Conservation (phyloP, 2,888 invertebrate species). For the Drosophila monieri region DNA sequence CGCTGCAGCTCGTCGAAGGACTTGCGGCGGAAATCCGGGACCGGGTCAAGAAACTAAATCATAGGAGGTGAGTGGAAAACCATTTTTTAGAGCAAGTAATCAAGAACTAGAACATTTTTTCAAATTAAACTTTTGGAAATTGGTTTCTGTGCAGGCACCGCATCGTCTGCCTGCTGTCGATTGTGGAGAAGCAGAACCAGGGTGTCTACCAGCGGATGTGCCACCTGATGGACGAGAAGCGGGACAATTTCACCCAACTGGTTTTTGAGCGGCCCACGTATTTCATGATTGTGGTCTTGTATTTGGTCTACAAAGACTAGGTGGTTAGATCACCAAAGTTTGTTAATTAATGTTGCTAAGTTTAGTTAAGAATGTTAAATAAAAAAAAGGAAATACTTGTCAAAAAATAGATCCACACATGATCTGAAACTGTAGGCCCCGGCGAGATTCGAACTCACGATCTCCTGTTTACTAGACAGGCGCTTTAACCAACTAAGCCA, state of each 20-base stretch:
- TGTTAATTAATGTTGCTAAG: slow-evolving; percentile 24
- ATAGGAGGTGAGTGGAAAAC: slow-evolving; percentile 72
- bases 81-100: neutral
- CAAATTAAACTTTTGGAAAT: neutral
- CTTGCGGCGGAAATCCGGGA: slow-evolving; percentile 81
- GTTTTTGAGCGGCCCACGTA: slow-evolving; percentile 82
- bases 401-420: neutral
- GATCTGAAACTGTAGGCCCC: slow-evolving; percentile 68
- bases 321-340: neutral
- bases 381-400: slow-evolving; percentile 6
- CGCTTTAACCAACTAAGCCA: slow-evolving; percentile 84
- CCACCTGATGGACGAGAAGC: slow-evolving; percentile 81
- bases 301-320: slow-evolving; percentile 82
- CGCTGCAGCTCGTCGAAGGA: slow-evolving; percentile 80
- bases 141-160: slow-evolving; percentile 74
- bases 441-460: slow-evolving; percentile 83
- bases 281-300: slow-evolving; percentile 81
- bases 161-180: slow-evolving; percentile 82
- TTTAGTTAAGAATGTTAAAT: slow-evolving; percentile 17
- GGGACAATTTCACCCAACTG: slow-evolving; percentile 82
- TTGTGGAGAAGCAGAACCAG: slow-evolving; percentile 83
- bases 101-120: too few species aligned
- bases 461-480: slow-evolving; percentile 84
- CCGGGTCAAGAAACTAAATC: slow-evolving; percentile 80
- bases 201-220: slow-evolving; percentile 82